A percentile compares a stretch with the other conserved stretches of the same genome.
These are phyloP conservation scores for Manis javanica DNA, from an alignment of 2,797 vertebrate genomes.

Conservation along the genomic window DNA sequence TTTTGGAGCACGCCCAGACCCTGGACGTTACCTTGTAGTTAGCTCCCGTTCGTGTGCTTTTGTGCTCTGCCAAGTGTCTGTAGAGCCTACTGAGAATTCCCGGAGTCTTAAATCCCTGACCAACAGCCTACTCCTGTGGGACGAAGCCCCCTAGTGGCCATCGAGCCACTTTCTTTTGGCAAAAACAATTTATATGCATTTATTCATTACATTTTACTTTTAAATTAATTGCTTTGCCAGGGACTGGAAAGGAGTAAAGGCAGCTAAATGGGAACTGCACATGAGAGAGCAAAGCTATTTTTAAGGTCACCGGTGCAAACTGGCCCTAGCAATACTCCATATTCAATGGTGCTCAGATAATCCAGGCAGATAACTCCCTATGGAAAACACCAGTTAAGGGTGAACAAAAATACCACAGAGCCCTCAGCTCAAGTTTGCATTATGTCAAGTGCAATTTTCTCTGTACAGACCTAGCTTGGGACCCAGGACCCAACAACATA, in stretches of 20 bases:
- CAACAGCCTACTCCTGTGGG: not conserved
- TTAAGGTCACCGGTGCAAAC: not conserved
- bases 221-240: not conserved
- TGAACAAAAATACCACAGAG: not conserved
- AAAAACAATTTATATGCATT: not conserved
- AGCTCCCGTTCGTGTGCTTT: fast-evolving
- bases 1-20: not conserved
- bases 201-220: constrained; percentile 48
- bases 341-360: not conserved
- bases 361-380: not conserved
- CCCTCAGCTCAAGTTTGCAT: not conserved
- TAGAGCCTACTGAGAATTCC: not conserved
- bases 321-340: not conserved
- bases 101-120: not conserved
- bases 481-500: not conserved
- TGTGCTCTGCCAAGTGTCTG: fast-evolving
- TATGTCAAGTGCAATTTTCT: not conserved
- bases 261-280: not conserved
- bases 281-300: not conserved
- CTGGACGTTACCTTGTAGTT: not conserved
- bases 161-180: not conserved
- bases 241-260: not conserved
- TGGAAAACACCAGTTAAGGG: not conserved
- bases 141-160: not conserved
- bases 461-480: not conserved